Conservation (phyloP, 2,888 invertebrate genomes). For the Eledona agricola region DNA sequence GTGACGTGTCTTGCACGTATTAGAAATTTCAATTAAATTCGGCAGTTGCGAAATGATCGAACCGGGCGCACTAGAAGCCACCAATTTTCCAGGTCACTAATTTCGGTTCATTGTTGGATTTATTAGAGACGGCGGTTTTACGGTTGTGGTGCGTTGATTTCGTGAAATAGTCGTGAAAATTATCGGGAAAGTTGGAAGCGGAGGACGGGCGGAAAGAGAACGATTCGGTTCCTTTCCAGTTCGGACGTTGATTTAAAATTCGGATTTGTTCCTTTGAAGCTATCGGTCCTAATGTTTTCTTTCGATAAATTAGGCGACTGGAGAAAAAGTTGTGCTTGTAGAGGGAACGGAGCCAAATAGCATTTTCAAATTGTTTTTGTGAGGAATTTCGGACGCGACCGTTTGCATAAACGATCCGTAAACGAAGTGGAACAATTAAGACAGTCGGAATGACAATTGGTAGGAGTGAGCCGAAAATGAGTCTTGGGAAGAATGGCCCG, state of each 20-base stretch:
- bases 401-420: slow-evolving; percentile 21
- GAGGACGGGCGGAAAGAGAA: too few species aligned
- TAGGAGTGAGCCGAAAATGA: slow-evolving; percentile 7
- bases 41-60: slow-evolving; percentile 24
- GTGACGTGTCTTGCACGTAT: slow-evolving; percentile 19
- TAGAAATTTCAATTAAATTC: slow-evolving; percentile 25
- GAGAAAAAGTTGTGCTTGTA: too few species aligned
- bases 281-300: too few species aligned
- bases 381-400: too few species aligned
- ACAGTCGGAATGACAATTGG: slow-evolving; percentile 27
- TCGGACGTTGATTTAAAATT: too few species aligned
- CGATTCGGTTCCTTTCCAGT: too few species aligned
- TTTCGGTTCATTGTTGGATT: slow-evolving; percentile 19
- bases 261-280: too few species aligned
- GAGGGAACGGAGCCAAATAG: too few species aligned
- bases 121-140: slow-evolving; percentile 17
- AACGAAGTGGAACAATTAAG: slow-evolving; percentile 26
- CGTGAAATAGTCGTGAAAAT: slow-evolving; percentile 8
- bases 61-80: slow-evolving; percentile 13
- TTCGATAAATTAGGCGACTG: too few species aligned
- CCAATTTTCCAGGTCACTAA: slow-evolving; percentile 23
- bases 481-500: slow-evolving; percentile 19
- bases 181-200: too few species aligned
- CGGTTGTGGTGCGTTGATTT: slow-evolving; percentile 6
- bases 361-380: too few species aligned